A percentile compares a stretch with the other conserved stretches of the same genome.
Evolutionary conservation across 2,113 vertebrate genomes (phyloP).

Genomic region (Paedocypris sp.): DNA sequence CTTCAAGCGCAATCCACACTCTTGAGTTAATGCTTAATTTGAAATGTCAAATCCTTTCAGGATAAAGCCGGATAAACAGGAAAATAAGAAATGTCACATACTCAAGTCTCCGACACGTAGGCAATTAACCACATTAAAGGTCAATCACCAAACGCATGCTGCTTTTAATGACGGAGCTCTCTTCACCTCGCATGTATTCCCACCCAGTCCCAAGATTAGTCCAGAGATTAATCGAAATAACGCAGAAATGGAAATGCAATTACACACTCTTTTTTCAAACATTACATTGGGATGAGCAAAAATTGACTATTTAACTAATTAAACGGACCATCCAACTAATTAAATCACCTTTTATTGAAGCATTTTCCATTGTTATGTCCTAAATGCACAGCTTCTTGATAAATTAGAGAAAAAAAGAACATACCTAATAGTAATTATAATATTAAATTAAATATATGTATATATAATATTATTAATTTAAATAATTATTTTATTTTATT

Average conservation of each 20-base stretch:
- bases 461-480: too few species aligned
- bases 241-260: too few species aligned
- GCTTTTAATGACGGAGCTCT: conserved; percentile 24
- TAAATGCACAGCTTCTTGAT: conserved; percentile 20
- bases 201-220: neutral
- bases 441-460: too few species aligned
- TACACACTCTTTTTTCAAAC: neutral
- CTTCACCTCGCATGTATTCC: conserved; percentile 2
- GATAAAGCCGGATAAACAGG: conserved; percentile 28
- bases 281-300: conserved; percentile 1
- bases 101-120: conserved; percentile 14
- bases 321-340: neutral
- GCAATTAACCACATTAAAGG: conserved; percentile 39
- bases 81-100: conserved; percentile 28
- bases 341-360: conserved; percentile 1
- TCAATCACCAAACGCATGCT: conserved; percentile 24
- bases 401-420: too few species aligned
- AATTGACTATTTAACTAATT: neutral
- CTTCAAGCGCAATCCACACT: conserved; percentile 23
- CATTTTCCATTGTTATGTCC: conserved; percentile 13
- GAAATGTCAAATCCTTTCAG: conserved; percentile 39
- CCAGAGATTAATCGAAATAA: too few species aligned
- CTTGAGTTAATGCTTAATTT: conserved; percentile 30
- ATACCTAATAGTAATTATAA: too few species aligned
- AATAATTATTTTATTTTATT: too few species aligned